Conservation (phyloP, 2,888 invertebrate species). For the Agriotes lineatus region DNA sequence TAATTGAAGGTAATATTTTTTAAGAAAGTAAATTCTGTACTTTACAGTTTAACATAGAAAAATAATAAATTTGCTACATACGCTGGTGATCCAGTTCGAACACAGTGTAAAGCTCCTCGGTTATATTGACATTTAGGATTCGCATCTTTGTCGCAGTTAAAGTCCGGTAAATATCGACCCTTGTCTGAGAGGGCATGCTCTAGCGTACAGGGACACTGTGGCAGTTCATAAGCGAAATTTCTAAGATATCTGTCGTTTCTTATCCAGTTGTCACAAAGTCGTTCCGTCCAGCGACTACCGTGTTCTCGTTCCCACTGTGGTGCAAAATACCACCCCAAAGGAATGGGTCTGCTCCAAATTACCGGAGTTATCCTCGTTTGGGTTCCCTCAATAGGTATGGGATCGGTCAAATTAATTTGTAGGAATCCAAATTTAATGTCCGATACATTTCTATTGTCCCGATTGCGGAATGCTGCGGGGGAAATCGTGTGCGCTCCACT, state of each 20-base stretch:
- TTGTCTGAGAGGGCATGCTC: constrained; percentile 93
- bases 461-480: constrained; percentile 78
- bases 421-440: constrained; percentile 90
- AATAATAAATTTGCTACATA: constrained; percentile 69
- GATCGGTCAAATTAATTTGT: constrained; percentile 88
- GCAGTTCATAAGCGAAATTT: constrained; percentile 87
- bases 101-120: constrained; percentile 92
- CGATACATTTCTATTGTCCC: constrained; percentile 76
- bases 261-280: constrained; percentile 92
- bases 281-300: constrained; percentile 85
- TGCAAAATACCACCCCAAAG: constrained; percentile 92
- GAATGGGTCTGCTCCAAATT: constrained; percentile 93
- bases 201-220: constrained; percentile 91
- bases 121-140: constrained; percentile 91
- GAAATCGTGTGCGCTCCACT: constrained; percentile 78
- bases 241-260: constrained; percentile 84
- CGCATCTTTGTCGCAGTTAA: constrained; percentile 90
- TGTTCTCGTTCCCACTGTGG: constrained; percentile 88
- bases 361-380: constrained; percentile 64
- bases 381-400: constrained; percentile 67
- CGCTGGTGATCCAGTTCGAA: constrained; percentile 91
- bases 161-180: constrained; percentile 92
- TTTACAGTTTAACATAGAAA: no score
- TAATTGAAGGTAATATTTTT: no score
- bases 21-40: no score